phyloP scores from a whole-genome alignment of 1,140 invertebrate species.

The Hyles vespertilio region DNA sequence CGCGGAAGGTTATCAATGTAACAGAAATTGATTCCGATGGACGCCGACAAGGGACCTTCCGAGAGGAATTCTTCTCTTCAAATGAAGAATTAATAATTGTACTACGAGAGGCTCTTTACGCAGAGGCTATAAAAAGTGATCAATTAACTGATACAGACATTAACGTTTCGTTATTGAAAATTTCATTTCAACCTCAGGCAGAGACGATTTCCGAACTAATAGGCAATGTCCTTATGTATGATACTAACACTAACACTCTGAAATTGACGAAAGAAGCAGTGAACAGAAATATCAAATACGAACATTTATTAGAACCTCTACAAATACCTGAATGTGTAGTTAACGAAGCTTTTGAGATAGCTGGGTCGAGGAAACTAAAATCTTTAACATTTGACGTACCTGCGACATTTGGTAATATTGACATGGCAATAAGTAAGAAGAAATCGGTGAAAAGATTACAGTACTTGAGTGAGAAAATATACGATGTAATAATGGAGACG shows the following conservation, averaged over 20 bases:
- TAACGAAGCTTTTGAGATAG: constrained; percentile 3
- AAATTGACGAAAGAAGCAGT: neutral
- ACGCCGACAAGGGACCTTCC: constrained; percentile 1
- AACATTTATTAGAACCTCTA: neutral
- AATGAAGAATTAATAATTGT: neutral
- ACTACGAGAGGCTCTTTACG: constrained; percentile 1
- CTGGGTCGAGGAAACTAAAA: neutral
- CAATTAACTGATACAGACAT: neutral
- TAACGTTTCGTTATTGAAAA: neutral
- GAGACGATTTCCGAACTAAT: neutral
- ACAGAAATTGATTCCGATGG: constrained; percentile 1
- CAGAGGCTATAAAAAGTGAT: neutral
- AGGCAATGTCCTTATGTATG: constrained; percentile 1
- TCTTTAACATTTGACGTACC: constrained; percentile 11
- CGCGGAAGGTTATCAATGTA: constrained; percentile 5
- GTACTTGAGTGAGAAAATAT: neutral
- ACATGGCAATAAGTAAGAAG: constrained; percentile 4
- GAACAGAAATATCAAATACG: neutral
- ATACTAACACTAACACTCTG: constrained; percentile 6
- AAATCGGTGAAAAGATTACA: neutral
- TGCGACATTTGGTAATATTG: constrained; percentile 10
- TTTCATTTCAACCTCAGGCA: neutral
- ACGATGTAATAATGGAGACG: neutral
- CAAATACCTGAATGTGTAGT: neutral
- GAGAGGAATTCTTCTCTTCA: constrained; percentile 9